These are phyloP conservation scores for Rutpela maculata DNA, from an alignment of 2,888 invertebrate species.

Conservation along the genomic window DNA sequence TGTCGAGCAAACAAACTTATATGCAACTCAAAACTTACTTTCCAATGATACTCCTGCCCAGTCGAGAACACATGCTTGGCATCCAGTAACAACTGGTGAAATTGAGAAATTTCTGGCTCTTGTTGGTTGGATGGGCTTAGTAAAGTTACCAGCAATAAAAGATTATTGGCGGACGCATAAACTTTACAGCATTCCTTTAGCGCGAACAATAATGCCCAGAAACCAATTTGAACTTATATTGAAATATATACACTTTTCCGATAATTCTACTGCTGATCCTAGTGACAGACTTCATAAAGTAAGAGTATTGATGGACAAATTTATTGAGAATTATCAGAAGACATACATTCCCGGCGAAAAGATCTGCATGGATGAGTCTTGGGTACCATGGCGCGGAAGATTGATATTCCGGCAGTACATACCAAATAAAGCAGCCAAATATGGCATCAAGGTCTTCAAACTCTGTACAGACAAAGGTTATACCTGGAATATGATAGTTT, in stretches of 20 bases:
- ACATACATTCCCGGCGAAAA: conserved; percentile 53
- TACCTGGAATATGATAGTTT: conserved; percentile 46
- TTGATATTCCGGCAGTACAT: conserved; percentile 48
- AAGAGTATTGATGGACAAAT: conserved; percentile 25
- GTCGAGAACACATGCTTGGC: conserved; percentile 40
- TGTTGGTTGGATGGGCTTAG: conserved; percentile 39
- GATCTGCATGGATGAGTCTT: conserved; percentile 44
- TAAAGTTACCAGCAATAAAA: conserved; percentile 39
- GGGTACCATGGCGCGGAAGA: conserved; percentile 46
- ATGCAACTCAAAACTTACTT: conserved; percentile 42
- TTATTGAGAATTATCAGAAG: conserved; percentile 39
- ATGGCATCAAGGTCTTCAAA: conserved; percentile 46
- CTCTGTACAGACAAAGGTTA: conserved; percentile 47
- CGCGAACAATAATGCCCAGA: conserved; percentile 29
- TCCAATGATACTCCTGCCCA: conserved; percentile 25
- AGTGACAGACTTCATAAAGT: conserved; percentile 24
- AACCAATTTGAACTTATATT: conserved; percentile 32
- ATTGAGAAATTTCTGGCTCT: conserved; percentile 28
- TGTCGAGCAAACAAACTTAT: conserved; percentile 45
- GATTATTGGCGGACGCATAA: not conserved
- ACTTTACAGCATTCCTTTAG: conserved; percentile 46
- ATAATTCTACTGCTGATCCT: conserved; percentile 18
- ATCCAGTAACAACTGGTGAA: conserved; percentile 19
- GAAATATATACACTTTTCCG: conserved; percentile 29
- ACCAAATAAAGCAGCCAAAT: conserved; percentile 44